phyloP scores from a whole-genome alignment of 2,888 invertebrate genomes.

The Lingula anatina region DNA sequence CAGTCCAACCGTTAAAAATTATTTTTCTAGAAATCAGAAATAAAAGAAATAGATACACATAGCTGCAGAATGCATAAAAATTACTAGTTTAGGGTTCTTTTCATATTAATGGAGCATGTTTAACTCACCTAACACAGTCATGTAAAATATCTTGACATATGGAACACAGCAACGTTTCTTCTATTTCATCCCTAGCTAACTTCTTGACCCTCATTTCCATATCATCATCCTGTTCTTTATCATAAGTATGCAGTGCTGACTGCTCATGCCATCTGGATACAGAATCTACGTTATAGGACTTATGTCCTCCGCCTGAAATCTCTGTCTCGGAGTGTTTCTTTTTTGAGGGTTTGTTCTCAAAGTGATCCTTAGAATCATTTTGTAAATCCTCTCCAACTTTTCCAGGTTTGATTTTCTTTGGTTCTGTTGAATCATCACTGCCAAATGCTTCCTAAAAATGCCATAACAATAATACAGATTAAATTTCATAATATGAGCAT shows the following conservation, averaged over 20 bases:
- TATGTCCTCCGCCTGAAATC: neutral
- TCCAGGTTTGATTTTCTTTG: neutral
- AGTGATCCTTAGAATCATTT: neutral
- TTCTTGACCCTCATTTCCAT: neutral
- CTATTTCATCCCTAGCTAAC: conserved; percentile 29
- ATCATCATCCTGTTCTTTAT: conserved; percentile 1
- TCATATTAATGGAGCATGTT: too few relatives aligned
- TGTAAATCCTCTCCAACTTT: too few relatives aligned
- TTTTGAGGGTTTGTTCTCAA: too few relatives aligned
- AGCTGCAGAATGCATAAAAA: too few relatives aligned
- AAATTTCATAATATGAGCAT: too few relatives aligned
- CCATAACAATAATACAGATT: neutral
- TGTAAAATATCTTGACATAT: conserved; percentile 50
- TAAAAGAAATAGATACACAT: too few relatives aligned
- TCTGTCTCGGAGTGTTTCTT: neutral
- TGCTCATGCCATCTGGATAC: too few relatives aligned
- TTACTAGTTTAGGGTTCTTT: too few relatives aligned
- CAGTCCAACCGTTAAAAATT: too few relatives aligned
- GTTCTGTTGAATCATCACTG: neutral
- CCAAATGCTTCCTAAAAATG: neutral
- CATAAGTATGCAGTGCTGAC: too few relatives aligned
- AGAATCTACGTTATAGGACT: too few relatives aligned
- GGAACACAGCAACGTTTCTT: conserved; percentile 40
- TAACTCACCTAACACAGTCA: conserved; percentile 49
- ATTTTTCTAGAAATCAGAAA: too few relatives aligned